Evolutionary conservation across 2,113 vertebrate genomes (phyloP), one percentile per base, ranked within the genome.

Genomic region (Dipodomys stephensi): DNA sequence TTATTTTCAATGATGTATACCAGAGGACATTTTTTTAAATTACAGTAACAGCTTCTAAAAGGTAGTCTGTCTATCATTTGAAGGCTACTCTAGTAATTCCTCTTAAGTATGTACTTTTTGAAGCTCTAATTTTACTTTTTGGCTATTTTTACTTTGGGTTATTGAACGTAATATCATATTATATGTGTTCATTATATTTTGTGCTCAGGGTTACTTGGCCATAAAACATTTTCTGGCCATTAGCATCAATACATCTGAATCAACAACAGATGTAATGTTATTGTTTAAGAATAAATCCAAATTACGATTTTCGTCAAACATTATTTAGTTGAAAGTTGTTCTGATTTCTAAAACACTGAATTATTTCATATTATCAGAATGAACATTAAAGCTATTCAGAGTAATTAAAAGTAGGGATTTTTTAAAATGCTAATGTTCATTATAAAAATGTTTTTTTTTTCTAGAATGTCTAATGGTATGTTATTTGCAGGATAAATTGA

Each of bases 171-270:
- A 20, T 53, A 69, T 46, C 76, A 12, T 71, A 53, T 82, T 90
- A 1, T 88, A 1, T 80, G 6, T 82, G 44, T 91, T 39, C 5
- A 65, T 96, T 81, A 87, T 0, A 18, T n/a, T 93, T 96, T 93
- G 76, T 85, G 62, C 4, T 46, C 49, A 91, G 4, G 82, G 80
- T 85, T 80, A 91, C 62, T 23, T 91, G 89, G 2, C 65, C 62
- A 87, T 86, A 53, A 89, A 90, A 69, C 85, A 88, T 72, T 92
- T 89, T 89, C n/a, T 95, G n/a, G 35, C 44, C 90, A 82, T 94
- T 93, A 86, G 2, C 35, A 65, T 44, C 4, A 94, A 5, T 64
- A 71, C 39, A 67, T 94, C 30, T 65, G 57, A 69, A 91, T 77
- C 10, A 83, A 39, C 84, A 88, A 22, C 85, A 88, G 20, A 90